Evolutionary conservation across 2,888 invertebrate species (phyloP).

Genomic region (Synanthedon andrenaeformis): DNA sequence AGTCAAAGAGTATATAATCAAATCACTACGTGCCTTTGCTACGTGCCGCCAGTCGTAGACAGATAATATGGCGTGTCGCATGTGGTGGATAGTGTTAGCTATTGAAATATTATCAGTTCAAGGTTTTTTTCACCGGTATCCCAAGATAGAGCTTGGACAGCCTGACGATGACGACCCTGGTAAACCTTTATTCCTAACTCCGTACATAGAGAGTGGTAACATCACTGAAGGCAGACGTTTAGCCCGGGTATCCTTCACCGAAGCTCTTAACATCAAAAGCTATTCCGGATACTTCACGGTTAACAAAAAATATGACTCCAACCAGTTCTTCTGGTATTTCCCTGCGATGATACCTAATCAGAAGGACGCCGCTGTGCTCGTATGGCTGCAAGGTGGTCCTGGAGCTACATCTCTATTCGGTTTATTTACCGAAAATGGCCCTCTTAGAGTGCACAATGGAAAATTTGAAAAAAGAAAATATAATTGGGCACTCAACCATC

Average conservation of each 20-base stretch:
- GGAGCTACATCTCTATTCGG: slow-evolving; percentile 85
- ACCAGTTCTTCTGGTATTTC: slow-evolving; percentile 94
- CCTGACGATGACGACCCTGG: slow-evolving; percentile 47
- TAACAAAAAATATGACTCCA: slow-evolving; percentile 79
- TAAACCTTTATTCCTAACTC: slow-evolving; percentile 81
- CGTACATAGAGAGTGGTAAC: slow-evolving; percentile 77
- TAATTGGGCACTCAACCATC: slow-evolving; percentile 84
- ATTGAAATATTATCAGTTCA: slow-evolving; percentile 24
- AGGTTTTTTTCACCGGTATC: slow-evolving; percentile 43
- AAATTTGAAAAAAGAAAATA: slow-evolving; percentile 74
- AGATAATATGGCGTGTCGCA: slow-evolving; percentile 25
- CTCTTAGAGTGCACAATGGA: slow-evolving; percentile 49
- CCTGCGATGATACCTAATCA: slow-evolving; percentile 73
- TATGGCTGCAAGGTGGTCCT: slow-evolving; percentile 91
- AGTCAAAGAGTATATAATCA: too few relatives aligned
- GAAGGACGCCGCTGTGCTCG: slow-evolving; percentile 75
- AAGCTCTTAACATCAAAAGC: slow-evolving; percentile 72
- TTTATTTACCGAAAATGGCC: slow-evolving; percentile 87
- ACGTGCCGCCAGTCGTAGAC: not conserved
- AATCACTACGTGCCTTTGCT: too few relatives aligned
- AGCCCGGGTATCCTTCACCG: slow-evolving; percentile 70
- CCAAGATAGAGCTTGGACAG: slow-evolving; percentile 34
- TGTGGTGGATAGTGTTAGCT: slow-evolving; percentile 19
- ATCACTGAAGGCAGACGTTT: slow-evolving; percentile 73
- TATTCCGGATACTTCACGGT: slow-evolving; percentile 89